A percentile compares a stretch with the other conserved stretches of the same genome.
Conservation (phyloP, 2,797 vertebrate genomes). For the Haliaeetus albicilla region DNA sequence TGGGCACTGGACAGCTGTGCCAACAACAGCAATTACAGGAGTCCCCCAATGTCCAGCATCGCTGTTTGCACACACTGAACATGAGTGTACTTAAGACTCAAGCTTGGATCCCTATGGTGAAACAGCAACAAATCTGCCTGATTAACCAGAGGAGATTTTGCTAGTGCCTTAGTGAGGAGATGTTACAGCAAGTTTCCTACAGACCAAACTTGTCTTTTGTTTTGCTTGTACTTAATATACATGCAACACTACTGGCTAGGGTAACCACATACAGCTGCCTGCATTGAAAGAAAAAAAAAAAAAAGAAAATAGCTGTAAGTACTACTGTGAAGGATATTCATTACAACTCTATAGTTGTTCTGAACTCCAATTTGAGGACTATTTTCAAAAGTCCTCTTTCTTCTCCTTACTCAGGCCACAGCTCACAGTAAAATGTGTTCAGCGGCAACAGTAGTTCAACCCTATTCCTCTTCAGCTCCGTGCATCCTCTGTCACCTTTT, state of each 20-base stretch:
- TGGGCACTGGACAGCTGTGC: not conserved
- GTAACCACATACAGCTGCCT: not conserved
- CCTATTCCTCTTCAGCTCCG: not conserved
- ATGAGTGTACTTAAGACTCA: not conserved
- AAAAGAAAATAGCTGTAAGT: not conserved
- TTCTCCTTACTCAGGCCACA: not conserved
- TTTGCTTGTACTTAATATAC: not conserved
- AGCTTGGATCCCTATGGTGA: not conserved
- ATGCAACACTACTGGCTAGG: not conserved
- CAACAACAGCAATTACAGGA: not conserved
- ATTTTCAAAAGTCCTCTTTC: not conserved
- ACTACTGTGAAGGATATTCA: not conserved
- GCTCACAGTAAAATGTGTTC: not conserved
- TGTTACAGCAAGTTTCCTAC: not conserved
- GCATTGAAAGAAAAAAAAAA: not conserved
- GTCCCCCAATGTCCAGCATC: fast-evolving
- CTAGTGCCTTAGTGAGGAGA: not conserved
- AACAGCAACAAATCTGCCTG: not conserved
- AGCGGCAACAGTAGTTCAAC: not conserved
- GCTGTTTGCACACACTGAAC: not conserved
- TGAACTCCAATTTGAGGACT: not conserved
- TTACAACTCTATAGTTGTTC: not conserved
- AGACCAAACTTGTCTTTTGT: not conserved
- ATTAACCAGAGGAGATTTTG: not conserved
- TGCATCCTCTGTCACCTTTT: not conserved